These are phyloP conservation scores for Catostomus latipinnis DNA, from an alignment of 2,797 vertebrate genomes.

Conservation along the genomic window DNA sequence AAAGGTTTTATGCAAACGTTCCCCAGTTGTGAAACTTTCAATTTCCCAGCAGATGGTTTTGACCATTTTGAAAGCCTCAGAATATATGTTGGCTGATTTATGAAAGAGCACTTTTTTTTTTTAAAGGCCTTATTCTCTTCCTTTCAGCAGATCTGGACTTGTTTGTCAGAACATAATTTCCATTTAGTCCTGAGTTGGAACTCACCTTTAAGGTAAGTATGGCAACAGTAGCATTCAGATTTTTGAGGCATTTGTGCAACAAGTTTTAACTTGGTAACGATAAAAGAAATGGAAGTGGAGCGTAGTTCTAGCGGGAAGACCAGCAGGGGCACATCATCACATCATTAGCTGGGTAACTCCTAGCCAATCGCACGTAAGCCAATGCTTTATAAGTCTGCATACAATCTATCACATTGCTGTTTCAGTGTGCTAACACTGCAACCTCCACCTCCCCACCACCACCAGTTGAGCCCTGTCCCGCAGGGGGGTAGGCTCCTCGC, in stretches of 20 bases:
- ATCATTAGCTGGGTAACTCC: too few relatives aligned
- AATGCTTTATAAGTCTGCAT: too few relatives aligned
- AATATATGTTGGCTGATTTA: conserved; percentile 5
- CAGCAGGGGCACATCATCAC: too few relatives aligned
- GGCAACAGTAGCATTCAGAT: neutral
- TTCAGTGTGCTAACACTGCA: too few relatives aligned
- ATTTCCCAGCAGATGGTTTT: conserved; percentile 39
- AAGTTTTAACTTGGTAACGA: neutral
- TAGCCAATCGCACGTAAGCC: too few relatives aligned
- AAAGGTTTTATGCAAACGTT: neutral
- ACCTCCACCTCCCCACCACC: too few relatives aligned
- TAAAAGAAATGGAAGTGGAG: too few relatives aligned
- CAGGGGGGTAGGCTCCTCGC: too few relatives aligned
- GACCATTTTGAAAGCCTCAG: conserved; percentile 20
- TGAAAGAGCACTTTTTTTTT: neutral
- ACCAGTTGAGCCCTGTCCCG: too few relatives aligned
- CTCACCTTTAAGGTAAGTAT: conserved; percentile 14
- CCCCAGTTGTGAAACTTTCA: neutral
- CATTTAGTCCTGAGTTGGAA: neutral
- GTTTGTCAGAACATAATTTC: conserved; percentile 6
- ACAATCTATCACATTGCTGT: too few relatives aligned
- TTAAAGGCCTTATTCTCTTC: conserved; percentile 7
- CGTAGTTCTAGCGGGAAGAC: too few relatives aligned
- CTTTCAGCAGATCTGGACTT: conserved; percentile 1
- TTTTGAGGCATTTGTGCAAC: neutral